Conservation (phyloP, 2,113 vertebrate species). For the Melanerpes formicivorus region DNA sequence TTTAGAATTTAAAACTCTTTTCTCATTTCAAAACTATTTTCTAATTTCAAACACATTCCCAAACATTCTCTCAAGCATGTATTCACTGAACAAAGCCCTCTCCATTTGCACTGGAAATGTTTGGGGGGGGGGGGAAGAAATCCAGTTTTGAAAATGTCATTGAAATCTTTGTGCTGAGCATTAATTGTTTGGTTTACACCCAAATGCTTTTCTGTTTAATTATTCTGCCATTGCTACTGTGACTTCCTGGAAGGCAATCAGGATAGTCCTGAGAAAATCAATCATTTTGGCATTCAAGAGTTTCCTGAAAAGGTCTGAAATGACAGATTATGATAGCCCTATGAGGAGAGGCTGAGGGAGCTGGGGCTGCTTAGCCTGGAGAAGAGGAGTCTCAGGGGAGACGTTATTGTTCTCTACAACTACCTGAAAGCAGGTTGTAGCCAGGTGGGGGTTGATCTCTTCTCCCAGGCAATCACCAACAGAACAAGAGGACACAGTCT, state of each 20-base stretch:
- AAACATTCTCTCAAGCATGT: not conserved
- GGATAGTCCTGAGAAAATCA: not conserved
- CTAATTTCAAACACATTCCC: not conserved
- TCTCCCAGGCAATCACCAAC: no score
- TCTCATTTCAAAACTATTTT: not conserved
- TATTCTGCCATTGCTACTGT: not conserved
- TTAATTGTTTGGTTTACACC: not conserved
- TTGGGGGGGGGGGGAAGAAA: not conserved
- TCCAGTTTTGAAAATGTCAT: not conserved
- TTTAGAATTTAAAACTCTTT: not conserved
- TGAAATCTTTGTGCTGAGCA: not conserved
- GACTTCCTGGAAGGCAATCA: not conserved
- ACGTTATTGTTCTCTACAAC: no score
- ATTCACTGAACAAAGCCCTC: not conserved
- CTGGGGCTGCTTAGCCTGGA: no score
- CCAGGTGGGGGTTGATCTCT: no score
- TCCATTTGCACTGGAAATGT: not conserved
- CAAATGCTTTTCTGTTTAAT: not conserved
- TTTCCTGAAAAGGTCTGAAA: not conserved
- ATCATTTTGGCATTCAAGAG: not conserved
- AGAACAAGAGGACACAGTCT: no score
- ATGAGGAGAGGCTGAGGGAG: no score
- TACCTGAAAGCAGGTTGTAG: no score
- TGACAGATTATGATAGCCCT: no score
- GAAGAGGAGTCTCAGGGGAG: no score